Evolutionary conservation across 2,888 invertebrate species (phyloP).

Genomic region (Ellobium chinense): DNA sequence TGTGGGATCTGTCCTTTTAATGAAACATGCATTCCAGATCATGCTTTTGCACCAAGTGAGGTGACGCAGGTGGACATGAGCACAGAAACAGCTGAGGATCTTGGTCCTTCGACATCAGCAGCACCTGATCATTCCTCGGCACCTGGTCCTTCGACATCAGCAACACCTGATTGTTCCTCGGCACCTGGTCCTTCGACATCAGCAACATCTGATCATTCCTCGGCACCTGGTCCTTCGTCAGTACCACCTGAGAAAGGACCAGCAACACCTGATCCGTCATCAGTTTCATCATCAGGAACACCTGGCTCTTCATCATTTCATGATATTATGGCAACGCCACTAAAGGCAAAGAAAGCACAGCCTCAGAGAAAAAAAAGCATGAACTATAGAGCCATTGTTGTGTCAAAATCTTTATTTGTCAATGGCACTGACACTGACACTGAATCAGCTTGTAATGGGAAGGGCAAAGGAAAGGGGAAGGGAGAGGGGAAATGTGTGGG

Average conservation of each 20-base stretch:
- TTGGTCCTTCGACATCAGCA: background rate
- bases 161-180: background rate
- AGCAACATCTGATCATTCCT: background rate
- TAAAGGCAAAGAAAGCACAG: background rate
- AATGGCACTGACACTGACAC: background rate
- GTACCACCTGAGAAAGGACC: background rate
- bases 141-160: background rate
- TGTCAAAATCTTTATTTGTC: background rate
- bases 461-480: background rate
- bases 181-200: background rate
- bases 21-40: background rate
- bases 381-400: background rate
- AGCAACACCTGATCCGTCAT: background rate
- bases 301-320: background rate
- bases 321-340: background rate
- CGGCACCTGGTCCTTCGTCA: background rate
- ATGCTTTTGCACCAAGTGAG: constrained; percentile 19
- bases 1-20: constrained; percentile 7
- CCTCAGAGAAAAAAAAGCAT: background rate
- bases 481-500: background rate
- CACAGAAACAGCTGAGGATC: background rate
- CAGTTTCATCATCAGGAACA: background rate
- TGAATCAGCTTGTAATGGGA: no score
- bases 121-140: background rate
- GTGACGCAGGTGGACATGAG: constrained; percentile 8